phyloP scores from a whole-genome alignment of 2,888 invertebrate genomes.

The Macaria liturata region DNA sequence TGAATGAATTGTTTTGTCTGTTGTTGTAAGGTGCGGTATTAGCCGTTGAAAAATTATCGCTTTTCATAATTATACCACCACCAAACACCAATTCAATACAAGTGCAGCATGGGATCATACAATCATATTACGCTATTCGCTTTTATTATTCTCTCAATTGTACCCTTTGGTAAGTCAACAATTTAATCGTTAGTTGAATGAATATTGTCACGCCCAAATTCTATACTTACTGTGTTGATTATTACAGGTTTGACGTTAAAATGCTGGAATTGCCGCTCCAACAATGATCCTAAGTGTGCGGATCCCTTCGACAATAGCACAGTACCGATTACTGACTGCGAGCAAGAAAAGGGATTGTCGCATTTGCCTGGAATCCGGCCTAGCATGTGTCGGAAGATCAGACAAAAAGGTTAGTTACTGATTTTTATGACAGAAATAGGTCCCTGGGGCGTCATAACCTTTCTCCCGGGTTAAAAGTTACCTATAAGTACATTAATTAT shows the following conservation, averaged over 20 bases:
- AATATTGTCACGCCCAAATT: constrained; percentile 14
- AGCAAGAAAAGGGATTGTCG: constrained; percentile 81
- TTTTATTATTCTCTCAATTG: constrained; percentile 36
- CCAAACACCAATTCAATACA: not conserved
- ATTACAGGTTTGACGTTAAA: constrained; percentile 87
- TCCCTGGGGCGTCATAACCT: too few species aligned
- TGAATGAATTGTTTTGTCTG: too few species aligned
- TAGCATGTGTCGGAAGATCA: constrained; percentile 95
- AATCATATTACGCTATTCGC: constrained; percentile 11
- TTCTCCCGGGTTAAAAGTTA: too few species aligned
- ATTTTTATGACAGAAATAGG: too few species aligned
- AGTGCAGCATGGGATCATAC: constrained; percentile 16
- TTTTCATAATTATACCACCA: too few species aligned
- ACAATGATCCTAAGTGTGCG: constrained; percentile 93
- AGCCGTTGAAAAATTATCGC: too few species aligned
- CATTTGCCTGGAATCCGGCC: constrained; percentile 88
- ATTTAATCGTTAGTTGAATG: not conserved
- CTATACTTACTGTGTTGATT: constrained; percentile 8
- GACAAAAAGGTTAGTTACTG: constrained; percentile 89
- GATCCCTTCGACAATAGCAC: constrained; percentile 96
- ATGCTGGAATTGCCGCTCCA: constrained; percentile 96
- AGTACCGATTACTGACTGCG: constrained; percentile 92
- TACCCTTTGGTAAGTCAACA: constrained; percentile 43
- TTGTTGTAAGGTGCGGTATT: too few species aligned
- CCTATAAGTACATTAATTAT: too few species aligned